Base-by-base conservation (phyloP, 2,888 invertebrate species). In the Microchrysa polita region DNA sequence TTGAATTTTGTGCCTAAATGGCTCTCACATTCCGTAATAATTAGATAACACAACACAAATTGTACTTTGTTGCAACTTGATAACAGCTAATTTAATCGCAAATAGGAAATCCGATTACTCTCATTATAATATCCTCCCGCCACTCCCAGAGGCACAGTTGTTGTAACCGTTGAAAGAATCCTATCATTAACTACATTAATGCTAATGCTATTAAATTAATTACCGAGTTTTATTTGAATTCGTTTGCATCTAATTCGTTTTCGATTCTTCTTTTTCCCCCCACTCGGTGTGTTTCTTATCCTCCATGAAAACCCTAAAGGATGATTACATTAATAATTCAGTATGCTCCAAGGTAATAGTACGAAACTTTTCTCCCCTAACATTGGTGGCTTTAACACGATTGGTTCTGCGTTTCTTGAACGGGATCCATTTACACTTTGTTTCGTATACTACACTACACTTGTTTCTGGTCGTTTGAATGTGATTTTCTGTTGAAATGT, bases 341-440 rank as follows among this genome's bases (percentile, higher is more conserved):
- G 88, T 90, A 86, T 90, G 90, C 87, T 90, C 90, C 81, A 91
- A 91, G 91, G 91, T 91, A 91, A 91, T 78, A n/a, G 20, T 40
- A 40, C 14, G 10, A 44, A 44, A 1, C 18, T 44, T 44, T 34
- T 34, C 27, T 34, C 27, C 27, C 27, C 7, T 34, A 34, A 34
- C 27, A 5, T 34, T 34, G n/a, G n/a, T n/a, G 27, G 27, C 52
- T 16, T 52, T 52, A 52, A 52, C 12, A 16, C 16, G 12, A 52
- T 52, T 52, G 4, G 52, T 52, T 16, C 20, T 10, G n/a, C n/a
- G n/a, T n/a, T n/a, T n/a, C n/a, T n/a, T n/a, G n/a, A n/a, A n/a
- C n/a, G 20, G 18, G 1, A 55, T 20, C 10, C 20, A 20, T 55
- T n/a, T 55, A 18, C 20, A n/a, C 48, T n/a, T 7, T n/a, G n/a